phyloP scores from a whole-genome alignment of 2,888 invertebrate species.

The Phymatocera aterrima region DNA sequence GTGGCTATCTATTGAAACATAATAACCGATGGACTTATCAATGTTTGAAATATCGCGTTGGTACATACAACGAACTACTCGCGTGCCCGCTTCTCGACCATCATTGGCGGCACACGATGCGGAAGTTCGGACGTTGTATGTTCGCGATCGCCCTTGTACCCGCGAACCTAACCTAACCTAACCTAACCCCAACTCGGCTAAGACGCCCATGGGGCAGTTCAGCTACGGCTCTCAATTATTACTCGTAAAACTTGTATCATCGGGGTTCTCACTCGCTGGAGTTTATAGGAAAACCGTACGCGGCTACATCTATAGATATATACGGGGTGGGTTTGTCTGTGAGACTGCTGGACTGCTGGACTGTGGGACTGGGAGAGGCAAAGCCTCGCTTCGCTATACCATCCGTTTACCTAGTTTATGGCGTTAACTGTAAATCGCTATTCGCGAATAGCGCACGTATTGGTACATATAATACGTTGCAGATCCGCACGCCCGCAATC shows the following conservation, averaged over 20 bases:
- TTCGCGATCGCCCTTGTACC: neutral
- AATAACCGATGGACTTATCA: conserved; percentile 43
- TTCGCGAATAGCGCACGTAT: neutral
- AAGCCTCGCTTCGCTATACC: neutral
- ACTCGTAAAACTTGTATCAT: conserved; percentile 39
- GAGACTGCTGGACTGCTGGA: neutral
- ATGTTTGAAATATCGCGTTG: conserved; percentile 27
- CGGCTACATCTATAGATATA: neutral
- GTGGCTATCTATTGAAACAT: conserved; percentile 18
- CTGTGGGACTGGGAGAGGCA: neutral
- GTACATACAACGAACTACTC: neutral
- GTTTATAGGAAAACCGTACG: conserved; percentile 26
- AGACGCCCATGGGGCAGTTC: neutral
- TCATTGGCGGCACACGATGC: conserved; percentile 4
- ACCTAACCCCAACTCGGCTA: no score
- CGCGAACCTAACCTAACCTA: neutral
- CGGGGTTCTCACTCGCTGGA: conserved; percentile 20
- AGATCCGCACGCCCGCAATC: neutral
- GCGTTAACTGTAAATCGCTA: conserved; percentile 37
- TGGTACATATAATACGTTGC: neutral
- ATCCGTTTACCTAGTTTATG: conserved; percentile 40
- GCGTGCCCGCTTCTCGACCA: no score
- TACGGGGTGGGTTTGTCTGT: no score
- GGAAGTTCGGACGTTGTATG: neutral
- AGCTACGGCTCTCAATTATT: conserved; percentile 23